phyloP scores from a whole-genome alignment of 2,113 vertebrate species.

The Marcusenius ussheri region DNA sequence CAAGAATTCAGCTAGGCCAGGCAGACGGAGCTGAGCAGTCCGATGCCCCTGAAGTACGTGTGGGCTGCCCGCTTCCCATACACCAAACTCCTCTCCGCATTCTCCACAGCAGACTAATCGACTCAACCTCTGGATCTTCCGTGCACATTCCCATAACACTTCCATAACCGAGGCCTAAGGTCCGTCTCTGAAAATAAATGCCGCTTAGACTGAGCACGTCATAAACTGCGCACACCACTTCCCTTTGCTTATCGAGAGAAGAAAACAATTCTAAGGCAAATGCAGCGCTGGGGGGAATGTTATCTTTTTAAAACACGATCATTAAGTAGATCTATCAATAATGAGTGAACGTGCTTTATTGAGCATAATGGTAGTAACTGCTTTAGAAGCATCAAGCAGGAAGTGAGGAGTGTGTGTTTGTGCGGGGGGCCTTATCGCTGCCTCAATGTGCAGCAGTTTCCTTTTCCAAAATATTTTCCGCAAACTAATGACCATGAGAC shows the following conservation, averaged over 20 bases:
- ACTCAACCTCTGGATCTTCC: conserved; percentile 20
- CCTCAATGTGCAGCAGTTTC: not conserved
- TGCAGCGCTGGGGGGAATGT: not conserved
- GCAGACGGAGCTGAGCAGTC: not conserved
- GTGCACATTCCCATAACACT: conserved; percentile 24
- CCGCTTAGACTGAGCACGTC: not conserved
- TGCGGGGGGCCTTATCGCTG: not conserved
- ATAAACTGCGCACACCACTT: not conserved
- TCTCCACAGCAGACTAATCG: conserved; percentile 23
- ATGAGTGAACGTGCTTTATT: not conserved
- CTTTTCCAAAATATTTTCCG: not conserved
- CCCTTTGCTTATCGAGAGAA: not conserved
- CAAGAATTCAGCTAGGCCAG: not conserved
- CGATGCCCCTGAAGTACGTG: not conserved
- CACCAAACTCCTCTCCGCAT: not conserved
- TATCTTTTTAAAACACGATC: not conserved
- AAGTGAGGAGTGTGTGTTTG: not conserved
- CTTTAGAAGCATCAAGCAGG: not conserved
- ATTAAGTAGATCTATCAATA: not conserved
- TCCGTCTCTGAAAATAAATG: not conserved
- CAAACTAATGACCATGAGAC: not conserved
- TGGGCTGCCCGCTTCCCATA: not conserved
- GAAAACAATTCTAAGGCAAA: not conserved
- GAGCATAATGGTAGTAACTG: not conserved
- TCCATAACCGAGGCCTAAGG: conserved; percentile 27